Percentiles rank a stretch among this genome's conserved stretches.
These are phyloP conservation scores for Malurus cyaneus DNA, from an alignment of 2,113 vertebrate species.

Conservation along the genomic window DNA sequence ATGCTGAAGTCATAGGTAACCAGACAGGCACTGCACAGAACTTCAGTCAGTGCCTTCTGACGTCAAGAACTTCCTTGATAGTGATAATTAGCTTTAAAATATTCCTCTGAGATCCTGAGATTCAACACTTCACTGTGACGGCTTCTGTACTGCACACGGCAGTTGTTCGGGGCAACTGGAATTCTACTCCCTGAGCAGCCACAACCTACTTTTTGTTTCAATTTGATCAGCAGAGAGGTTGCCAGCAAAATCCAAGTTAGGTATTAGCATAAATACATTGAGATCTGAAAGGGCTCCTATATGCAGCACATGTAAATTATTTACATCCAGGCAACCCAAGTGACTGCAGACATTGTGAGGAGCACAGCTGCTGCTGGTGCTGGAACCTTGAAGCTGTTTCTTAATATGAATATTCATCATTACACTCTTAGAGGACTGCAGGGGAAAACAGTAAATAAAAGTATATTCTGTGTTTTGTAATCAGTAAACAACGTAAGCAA, in stretches of 20 bases:
- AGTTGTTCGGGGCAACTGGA: conserved; percentile 50
- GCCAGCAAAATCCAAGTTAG: conserved; percentile 37
- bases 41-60: conserved; percentile 35
- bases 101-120: conserved; percentile 40
- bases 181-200: conserved; percentile 19
- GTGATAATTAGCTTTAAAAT: conserved; percentile 71
- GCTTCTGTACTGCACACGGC: conserved; percentile 28
- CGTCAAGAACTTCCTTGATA: conserved; percentile 44
- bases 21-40: conserved; percentile 34
- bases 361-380: conserved; percentile 60
- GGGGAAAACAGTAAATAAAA: background rate
- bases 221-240: conserved; percentile 40
- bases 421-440: conserved; percentile 22
- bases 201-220: conserved; percentile 56
- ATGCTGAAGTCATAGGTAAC: conserved; percentile 54
- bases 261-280: conserved; percentile 51
- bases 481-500: conserved; percentile 7
- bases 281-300: conserved; percentile 51
- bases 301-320: conserved; percentile 65
- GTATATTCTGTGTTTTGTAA: conserved; percentile 31
- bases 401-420: conserved; percentile 46
- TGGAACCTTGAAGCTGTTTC: conserved; percentile 47
- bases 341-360: conserved; percentile 55
- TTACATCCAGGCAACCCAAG: conserved; percentile 52
- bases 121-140: conserved; percentile 2